Evolutionary conservation across 2,797 vertebrate species (phyloP).

Genomic region (Eidolon dupreanum): DNA sequence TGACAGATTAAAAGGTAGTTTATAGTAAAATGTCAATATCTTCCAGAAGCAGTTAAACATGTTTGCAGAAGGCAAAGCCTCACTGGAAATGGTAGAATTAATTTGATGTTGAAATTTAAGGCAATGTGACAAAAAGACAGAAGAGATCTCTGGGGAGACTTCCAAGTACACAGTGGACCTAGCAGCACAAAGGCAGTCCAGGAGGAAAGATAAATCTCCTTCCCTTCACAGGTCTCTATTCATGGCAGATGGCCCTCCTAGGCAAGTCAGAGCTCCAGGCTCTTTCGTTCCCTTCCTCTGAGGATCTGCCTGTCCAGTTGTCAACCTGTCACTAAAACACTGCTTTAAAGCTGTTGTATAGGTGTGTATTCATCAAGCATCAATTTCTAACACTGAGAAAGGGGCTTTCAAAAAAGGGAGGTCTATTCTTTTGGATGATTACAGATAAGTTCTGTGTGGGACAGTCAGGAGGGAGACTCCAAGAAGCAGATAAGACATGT

Average conservation of each 20-base stretch:
- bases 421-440: background rate
- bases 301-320: conserved; percentile 25
- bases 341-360: background rate
- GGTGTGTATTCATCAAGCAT: conserved; percentile 5
- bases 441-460: background rate
- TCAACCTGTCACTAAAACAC: background rate
- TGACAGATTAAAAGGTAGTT: conserved; percentile 27
- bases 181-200: background rate
- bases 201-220: background rate
- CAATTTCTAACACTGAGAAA: background rate
- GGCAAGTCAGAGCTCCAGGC: background rate
- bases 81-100: background rate
- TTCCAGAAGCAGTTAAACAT: background rate
- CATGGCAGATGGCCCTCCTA: background rate
- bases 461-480: background rate
- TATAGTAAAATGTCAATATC: conserved; percentile 27
- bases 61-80: conserved; percentile 13
- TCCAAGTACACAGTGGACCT: background rate
- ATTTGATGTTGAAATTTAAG: background rate
- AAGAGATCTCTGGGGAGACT: background rate
- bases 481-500: background rate
- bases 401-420: background rate
- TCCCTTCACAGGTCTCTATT: background rate
- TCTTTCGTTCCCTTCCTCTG: conserved; percentile 18
- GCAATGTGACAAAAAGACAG: background rate